Base-by-base conservation (phyloP, 2,113 vertebrate genomes). In the Collichthys lucidus region DNA sequence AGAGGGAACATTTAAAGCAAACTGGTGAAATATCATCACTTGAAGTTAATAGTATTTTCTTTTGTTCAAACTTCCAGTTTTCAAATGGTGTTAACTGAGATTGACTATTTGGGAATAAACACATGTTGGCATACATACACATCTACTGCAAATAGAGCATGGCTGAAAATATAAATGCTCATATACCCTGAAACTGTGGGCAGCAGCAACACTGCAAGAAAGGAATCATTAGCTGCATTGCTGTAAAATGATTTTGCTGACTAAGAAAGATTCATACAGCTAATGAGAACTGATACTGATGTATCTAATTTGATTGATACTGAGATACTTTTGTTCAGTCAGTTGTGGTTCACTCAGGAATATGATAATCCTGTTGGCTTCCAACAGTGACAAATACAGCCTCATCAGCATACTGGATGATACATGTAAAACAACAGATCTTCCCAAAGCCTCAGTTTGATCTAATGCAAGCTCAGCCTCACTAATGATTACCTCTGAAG, bases 311-410 rank as follows among this genome's bases (percentile, higher is more conserved):
- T 66, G 7, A 26, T 26, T 65, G 61, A 75, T 60, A 60, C 14
- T 66, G 46, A 74, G 17, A 81, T 49, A 20, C 29, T 70, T 63
- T 71, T 65, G 49, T 74, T 64, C 11, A 53, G 15, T 76, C 19
- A 40, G 2, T 79, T 20, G 19, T 55, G 65, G n/a, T 70, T 84
- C 46, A 73, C n/a, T 83, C 40, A 73, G 73, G 55, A 81, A 74
- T 72, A 31, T 50, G 47, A 63, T 82, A 85, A 86, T 82, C 78
- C 62, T 55, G 47, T 74, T 86, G 63, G 55, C 83, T 71, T 29
- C 44, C 29, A 63, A 40, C 26, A 61, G 35, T 53, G 78, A 47
- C 42, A 68, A 74, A 86, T 61, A 82, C 55, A 82, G 72, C 59
- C 53, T 84, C 53, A 82, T 79, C 72, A 85, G 77, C 70, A 74